Evolutionary conservation across 2,797 vertebrate species (phyloP).

Genomic region (Apogon talboti): DNA sequence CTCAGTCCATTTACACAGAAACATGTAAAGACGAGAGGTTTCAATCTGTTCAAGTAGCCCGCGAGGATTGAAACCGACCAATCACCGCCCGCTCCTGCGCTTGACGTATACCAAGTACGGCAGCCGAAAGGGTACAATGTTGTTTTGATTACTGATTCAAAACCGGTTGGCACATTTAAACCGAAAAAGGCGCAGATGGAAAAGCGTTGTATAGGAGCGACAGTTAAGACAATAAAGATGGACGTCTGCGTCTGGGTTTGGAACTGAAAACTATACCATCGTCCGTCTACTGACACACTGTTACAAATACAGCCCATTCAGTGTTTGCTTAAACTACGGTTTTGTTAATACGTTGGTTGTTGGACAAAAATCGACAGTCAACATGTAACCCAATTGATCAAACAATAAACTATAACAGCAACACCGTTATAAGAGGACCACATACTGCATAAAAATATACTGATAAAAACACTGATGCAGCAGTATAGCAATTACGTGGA

Average conservation of each 20-base stretch:
- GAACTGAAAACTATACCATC: too few species aligned
- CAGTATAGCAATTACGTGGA: too few species aligned
- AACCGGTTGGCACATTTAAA: constrained; percentile 51
- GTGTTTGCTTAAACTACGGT: not conserved
- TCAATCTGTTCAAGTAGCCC: constrained; percentile 95
- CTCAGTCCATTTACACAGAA: constrained; percentile 40
- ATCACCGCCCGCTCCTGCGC: constrained; percentile 68
- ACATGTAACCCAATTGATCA: not conserved
- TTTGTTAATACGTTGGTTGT: not conserved
- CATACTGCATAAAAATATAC: too few species aligned
- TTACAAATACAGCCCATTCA: not conserved
- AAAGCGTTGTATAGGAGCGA: not conserved
- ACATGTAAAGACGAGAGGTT: constrained; percentile 52
- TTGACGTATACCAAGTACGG: constrained; percentile 64
- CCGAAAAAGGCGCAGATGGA: not conserved
- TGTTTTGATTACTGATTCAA: constrained; percentile 66
- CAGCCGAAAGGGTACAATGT: constrained; percentile 29
- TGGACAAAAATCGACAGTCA: too few species aligned
- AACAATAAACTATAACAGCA: too few species aligned
- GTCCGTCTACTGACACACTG: not conserved
- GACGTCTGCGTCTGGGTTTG: not conserved
- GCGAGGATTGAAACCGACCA: constrained; percentile 98
- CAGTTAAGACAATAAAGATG: not conserved
- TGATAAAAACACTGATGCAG: too few species aligned
- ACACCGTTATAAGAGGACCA: too few species aligned